Conservation (phyloP, 2,113 vertebrate species). For the Rana temporaria region DNA sequence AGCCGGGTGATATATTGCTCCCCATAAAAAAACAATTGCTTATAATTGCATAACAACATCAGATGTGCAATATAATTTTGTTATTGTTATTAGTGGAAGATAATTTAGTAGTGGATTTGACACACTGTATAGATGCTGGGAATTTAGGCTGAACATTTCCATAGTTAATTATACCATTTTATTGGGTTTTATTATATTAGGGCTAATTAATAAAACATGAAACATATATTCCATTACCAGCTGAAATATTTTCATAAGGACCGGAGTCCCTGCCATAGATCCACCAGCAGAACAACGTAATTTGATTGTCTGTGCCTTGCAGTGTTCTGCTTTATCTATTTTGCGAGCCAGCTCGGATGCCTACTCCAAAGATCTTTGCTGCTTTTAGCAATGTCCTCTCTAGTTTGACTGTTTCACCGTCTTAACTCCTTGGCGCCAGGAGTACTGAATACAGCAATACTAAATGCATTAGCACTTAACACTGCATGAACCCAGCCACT, state of each 20-base stretch:
- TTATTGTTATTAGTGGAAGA: conserved; percentile 22
- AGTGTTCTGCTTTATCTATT: conserved; percentile 24
- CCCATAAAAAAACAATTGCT: conserved; percentile 21
- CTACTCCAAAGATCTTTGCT: conserved; percentile 26
- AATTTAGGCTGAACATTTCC: conserved; percentile 7
- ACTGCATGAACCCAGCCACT: conserved; percentile 58
- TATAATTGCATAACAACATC: conserved; percentile 40
- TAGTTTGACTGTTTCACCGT: conserved; percentile 57
- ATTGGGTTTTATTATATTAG: conserved; percentile 14
- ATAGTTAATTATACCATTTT: conserved; percentile 29
- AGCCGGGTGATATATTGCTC: conserved; percentile 2
- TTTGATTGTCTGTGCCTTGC: conserved; percentile 12
- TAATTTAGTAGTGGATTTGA: conserved; percentile 28
- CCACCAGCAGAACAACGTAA: not conserved
- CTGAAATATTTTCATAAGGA: conserved; percentile 23
- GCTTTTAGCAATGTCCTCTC: conserved; percentile 57
- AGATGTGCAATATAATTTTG: conserved; percentile 14
- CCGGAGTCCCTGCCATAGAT: conserved; percentile 6
- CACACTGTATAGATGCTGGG: conserved; percentile 11
- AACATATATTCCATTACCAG: conserved; percentile 23
- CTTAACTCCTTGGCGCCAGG: conserved; percentile 52
- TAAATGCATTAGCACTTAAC: conserved; percentile 57
- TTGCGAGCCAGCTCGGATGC: conserved; percentile 16
- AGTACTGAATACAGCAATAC: conserved; percentile 35
- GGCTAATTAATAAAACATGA: conserved; percentile 38